phyloP scores from a whole-genome alignment of 2,113 vertebrate genomes.

The Eulemur rufifrons region DNA sequence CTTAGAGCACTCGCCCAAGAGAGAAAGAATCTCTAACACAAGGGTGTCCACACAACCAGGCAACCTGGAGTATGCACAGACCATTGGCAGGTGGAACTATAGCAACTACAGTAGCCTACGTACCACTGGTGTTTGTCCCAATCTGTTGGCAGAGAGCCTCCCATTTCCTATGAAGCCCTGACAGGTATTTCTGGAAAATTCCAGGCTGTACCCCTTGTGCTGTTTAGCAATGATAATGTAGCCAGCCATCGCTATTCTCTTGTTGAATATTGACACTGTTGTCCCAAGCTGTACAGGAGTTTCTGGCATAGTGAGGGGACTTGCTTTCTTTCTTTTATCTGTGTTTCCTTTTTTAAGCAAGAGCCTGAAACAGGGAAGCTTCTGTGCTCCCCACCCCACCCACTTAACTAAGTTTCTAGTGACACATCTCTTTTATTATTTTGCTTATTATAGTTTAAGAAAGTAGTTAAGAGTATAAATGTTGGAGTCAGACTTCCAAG shows the following conservation, averaged over 20 bases:
- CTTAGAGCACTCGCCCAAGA: not conserved
- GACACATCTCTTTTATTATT: not conserved
- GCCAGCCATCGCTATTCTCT: not conserved
- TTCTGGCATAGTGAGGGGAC: not conserved
- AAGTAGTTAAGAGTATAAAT: not conserved
- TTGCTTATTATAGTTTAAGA: not conserved
- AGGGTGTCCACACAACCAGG: too few relatives aligned
- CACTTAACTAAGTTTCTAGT: not conserved
- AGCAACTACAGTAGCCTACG: not conserved
- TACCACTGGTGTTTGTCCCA: not conserved
- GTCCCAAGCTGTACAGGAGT: not conserved
- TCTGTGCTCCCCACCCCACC: not conserved
- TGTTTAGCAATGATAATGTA: not conserved
- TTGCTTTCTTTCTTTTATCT: not conserved
- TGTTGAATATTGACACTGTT: not conserved
- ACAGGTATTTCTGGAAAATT: not conserved
- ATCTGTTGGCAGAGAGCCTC: not conserved
- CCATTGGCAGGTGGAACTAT: accelerated
- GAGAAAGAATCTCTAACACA: not conserved
- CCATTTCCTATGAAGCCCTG: not conserved
- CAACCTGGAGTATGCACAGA: too few relatives aligned
- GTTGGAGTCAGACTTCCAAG: not conserved
- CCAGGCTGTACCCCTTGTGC: accelerated
- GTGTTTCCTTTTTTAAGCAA: not conserved
- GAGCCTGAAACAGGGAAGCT: not conserved